Percentiles rank a stretch among this genome's conserved stretches.
Conservation (phyloP, 2,113 vertebrate species). For the Garra rufa region DNA sequence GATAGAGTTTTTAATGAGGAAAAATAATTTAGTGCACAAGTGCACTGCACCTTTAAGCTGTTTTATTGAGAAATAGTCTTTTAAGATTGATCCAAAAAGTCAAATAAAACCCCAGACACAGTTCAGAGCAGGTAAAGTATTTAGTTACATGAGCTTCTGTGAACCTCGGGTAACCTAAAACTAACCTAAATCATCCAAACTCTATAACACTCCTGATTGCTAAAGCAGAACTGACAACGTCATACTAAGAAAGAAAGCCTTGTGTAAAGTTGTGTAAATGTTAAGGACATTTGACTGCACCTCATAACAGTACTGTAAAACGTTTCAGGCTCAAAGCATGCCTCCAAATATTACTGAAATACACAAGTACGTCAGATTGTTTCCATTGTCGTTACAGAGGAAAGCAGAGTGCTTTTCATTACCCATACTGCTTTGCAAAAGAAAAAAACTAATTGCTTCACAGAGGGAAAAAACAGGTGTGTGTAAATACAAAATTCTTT, state of each 20-base stretch:
- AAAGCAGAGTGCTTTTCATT: not conserved
- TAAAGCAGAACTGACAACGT: conserved; percentile 30
- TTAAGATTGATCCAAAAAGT: not conserved
- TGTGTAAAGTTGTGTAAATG: conserved; percentile 31
- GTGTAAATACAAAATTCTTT: not conserved
- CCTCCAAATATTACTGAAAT: conserved; percentile 8
- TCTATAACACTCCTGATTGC: conserved; percentile 21
- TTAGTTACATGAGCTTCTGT: conserved; percentile 36
- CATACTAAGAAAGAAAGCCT: conserved; percentile 22
- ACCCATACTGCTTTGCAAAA: not conserved
- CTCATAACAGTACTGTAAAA: conserved; percentile 22
- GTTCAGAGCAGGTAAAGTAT: conserved; percentile 14
- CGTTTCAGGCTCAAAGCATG: conserved; percentile 4
- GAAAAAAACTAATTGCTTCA: conserved; percentile 1
- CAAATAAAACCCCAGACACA: conserved; percentile 8
- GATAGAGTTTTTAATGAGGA: not conserved
- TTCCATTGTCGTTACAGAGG: not conserved
- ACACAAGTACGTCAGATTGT: not conserved
- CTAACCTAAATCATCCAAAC: conserved; percentile 26
- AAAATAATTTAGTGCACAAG: not conserved
- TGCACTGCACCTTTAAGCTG: not conserved
- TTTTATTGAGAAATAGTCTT: not conserved
- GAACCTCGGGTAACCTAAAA: conserved; percentile 28
- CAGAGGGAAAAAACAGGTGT: not conserved
- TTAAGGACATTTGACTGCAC: conserved; percentile 7